Conservation (phyloP, 2,797 vertebrate species). For the Cynodonichthys magdalenae region DNA sequence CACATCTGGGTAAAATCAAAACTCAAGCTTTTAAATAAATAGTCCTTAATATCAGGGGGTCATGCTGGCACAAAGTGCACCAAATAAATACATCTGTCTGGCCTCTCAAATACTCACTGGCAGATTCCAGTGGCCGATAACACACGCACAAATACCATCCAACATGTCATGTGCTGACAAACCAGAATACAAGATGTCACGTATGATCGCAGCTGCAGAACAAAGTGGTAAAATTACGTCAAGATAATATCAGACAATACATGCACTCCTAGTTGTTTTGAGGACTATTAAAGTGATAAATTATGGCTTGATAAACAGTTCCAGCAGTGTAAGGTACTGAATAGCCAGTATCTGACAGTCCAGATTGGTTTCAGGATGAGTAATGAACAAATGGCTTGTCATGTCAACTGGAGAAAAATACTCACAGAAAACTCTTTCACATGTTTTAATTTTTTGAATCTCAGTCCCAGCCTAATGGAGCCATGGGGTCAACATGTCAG, state of each 20-base stretch:
- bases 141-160: slow-evolving; percentile 36
- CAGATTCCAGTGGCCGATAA: slow-evolving; percentile 25
- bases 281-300: slow-evolving; percentile 7
- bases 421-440: background rate
- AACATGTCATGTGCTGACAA: slow-evolving; percentile 57
- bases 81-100: slow-evolving; percentile 58
- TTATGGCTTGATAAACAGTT: slow-evolving; percentile 7
- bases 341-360: slow-evolving; percentile 10
- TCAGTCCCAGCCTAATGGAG: slow-evolving; percentile 12
- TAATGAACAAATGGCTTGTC: slow-evolving; percentile 3
- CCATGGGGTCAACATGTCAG: slow-evolving; percentile 8
- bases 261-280: slow-evolving; percentile 11
- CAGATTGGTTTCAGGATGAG: slow-evolving; percentile 1
- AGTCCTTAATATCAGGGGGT: slow-evolving; percentile 58
- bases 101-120: slow-evolving; percentile 50
- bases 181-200: slow-evolving; percentile 28
- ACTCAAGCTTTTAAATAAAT: slow-evolving; percentile 58
- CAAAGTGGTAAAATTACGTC: slow-evolving; percentile 32
- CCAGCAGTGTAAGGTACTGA: slow-evolving; percentile 9
- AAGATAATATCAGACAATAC: slow-evolving; percentile 23
- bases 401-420: background rate
- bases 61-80: slow-evolving; percentile 55
- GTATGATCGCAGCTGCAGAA: slow-evolving; percentile 33
- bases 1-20: slow-evolving; percentile 68
- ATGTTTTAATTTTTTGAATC: background rate